Evolutionary conservation across 1,140 invertebrate species (phyloP), one percentile per base, ranked within the genome.

Genomic region (Drosophila parvula): DNA sequence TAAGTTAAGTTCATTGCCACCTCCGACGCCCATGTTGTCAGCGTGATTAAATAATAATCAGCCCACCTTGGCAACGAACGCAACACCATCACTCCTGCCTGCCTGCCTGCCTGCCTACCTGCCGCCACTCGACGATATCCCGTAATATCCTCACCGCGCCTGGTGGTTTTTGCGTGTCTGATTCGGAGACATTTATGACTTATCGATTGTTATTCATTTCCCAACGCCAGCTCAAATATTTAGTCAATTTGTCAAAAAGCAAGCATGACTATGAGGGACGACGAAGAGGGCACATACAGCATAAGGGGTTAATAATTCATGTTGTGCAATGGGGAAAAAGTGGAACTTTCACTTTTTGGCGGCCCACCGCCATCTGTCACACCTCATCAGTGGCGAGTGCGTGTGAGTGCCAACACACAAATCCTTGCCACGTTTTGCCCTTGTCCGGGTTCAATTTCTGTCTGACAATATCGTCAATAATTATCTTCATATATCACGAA

Each of bases 161-260:
- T 12, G 47, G 30, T 44, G 43, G 40, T 58, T 69, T 70, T 75
- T 83, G 84, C 84, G 84, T 88, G 83, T 67, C 59, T 83, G 82
- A 79, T 69, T 82, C 65, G 32, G 74, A 84, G 77, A 78, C 86
- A 88, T 89, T 88, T 84, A 89, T 89, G 84, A 88, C 80, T 79
- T 81, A 89, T 89, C 80, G 80, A 88, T 88, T 88, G 78, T 65
- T 75, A 84, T 90, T 81, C 79, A 84, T 84, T 89, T 74, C 53
- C 67, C 65, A 75, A 70, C 84, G 78, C 84, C 84, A 71, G 77
- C 84, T 75, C 55, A 62, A 79, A 78, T 89, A 83, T 84, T 88
- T 88, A 89, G 80, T 78, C 84, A 88, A 89, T 89, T 90, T 90
- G 78, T 88, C 84, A 80, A 77, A 88, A 71, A 69, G 74, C 57